A percentile compares a stretch with the other conserved stretches of the same genome.
These are phyloP conservation scores for Uropsilus gracilis DNA, from an alignment of 2,113 vertebrate species.

Conservation along the genomic window DNA sequence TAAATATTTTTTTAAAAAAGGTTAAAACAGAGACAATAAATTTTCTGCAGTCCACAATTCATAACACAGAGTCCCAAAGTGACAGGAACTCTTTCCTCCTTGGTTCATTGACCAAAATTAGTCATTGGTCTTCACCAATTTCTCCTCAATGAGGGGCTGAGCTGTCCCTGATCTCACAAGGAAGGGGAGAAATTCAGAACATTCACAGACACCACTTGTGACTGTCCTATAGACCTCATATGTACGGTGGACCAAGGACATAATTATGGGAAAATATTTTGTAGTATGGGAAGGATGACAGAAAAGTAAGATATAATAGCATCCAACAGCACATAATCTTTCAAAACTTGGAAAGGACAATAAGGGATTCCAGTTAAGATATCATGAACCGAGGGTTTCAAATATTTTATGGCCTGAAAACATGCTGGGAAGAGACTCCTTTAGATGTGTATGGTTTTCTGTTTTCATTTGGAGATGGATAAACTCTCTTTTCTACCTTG, in stretches of 20 bases:
- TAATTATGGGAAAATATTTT: neutral
- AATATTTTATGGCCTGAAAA: neutral
- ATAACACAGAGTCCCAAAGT: too few species aligned
- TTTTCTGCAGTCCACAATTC: too few species aligned
- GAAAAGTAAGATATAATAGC: neutral
- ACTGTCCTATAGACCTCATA: neutral
- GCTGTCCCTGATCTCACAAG: neutral
- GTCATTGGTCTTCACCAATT: neutral
- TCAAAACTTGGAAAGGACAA: neutral
- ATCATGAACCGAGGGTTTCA: neutral
- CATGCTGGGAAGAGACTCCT: neutral
- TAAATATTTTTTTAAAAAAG: too few species aligned
- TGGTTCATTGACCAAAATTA: neutral
- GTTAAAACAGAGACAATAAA: too few species aligned
- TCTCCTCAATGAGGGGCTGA: neutral
- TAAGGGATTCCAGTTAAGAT: neutral
- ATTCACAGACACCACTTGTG: fast-evolving
- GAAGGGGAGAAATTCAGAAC: neutral
- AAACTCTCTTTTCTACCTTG: neutral
- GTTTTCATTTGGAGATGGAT: neutral
- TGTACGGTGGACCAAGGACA: neutral
- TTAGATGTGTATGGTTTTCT: neutral
- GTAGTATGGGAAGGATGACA: neutral
- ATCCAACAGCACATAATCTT: neutral
- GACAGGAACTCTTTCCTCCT: neutral